Evolutionary conservation across 2,113 vertebrate species (phyloP), one percentile per base, ranked within the genome.

Genomic region (Phalacrocorax pelagicus): DNA sequence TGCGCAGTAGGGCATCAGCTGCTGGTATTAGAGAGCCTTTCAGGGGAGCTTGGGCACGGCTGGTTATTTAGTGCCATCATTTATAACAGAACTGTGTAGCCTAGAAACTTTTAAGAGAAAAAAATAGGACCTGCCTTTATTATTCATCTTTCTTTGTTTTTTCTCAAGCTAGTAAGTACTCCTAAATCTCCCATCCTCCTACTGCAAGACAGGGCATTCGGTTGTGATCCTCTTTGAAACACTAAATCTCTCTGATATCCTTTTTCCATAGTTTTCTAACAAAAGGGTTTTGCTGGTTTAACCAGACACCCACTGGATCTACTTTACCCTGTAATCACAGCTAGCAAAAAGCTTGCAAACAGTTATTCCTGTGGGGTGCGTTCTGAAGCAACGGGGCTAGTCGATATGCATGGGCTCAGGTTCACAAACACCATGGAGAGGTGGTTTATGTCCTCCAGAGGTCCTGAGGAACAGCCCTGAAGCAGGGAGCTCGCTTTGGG

Each of bases 1-100:
- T 80, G 97, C 97, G 1, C 94, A 94, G 96, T 86, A 49, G 96
- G 97, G 95, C 92, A 95, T 94, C 95, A 94, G 97, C 94, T 95
- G 94, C 94, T 96, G 96, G 77, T 94, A 47, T 52, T 80, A 21
- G 70, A 86, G 59, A 91, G 94, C 90, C 91, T 95, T 95, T 94
- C 92, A 80, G 81, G 62, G 78, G 63, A 75, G 84, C 86, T 16
- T 51, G 71, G 79, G 27, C 92, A 81, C 0, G 65, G 89, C 62
- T 93, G 71, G 24, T 92, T 97, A 65, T 93, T 97, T 90, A 91
- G 63, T 83, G 87, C 85, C 91, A 89, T 85, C 95, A 71, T 91
- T 88, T 94, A 51, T 61, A 90, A 92, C 82, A 81, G 69, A 95
- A 47, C 86, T 22, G 51, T 58, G 89, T 65, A 97, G 81, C 96